A percentile compares a stretch with the other conserved stretches of the same genome.
Conservation (phyloP, 2,888 invertebrate genomes). For the Mechanitis messenoides region DNA sequence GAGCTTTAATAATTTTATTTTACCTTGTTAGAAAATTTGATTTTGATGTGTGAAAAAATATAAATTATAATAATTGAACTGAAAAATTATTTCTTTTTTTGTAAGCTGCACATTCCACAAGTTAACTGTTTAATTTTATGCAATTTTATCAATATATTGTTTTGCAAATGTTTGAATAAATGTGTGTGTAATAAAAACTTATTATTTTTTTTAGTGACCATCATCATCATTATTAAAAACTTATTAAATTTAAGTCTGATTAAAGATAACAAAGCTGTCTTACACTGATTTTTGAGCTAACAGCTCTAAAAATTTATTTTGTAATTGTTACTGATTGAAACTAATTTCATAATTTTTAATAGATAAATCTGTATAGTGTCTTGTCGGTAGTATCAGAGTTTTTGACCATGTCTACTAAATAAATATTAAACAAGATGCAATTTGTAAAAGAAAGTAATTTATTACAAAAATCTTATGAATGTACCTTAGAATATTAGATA, state of each 20-base stretch:
- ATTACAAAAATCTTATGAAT: conserved; percentile 34
- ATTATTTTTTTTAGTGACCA: neutral
- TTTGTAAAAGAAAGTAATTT: conserved; percentile 35
- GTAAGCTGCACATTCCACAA: neutral
- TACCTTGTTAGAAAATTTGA: neutral
- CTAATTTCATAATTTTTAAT: too few species aligned
- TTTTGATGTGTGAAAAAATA: neutral
- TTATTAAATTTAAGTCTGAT: too few species aligned
- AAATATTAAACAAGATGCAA: conserved; percentile 12
- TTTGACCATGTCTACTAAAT: too few species aligned
- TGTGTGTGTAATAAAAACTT: neutral
- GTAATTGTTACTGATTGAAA: too few species aligned
- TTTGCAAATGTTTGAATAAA: neutral
- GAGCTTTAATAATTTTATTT: conserved; percentile 46
- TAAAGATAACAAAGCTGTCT: too few species aligned
- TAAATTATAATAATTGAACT: conserved; percentile 12
- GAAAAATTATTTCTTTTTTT: neutral
- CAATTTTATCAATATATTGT: too few species aligned
- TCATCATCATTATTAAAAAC: too few species aligned
- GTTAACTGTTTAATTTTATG: neutral
- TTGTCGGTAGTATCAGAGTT: too few species aligned
- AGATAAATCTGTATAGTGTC: too few species aligned
- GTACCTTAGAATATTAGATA: conserved; percentile 27
- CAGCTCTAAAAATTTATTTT: too few species aligned
- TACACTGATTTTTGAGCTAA: too few species aligned